Evolutionary conservation across 2,113 vertebrate species (phyloP).

Genomic region (Chiloscyllium plagiosum): DNA sequence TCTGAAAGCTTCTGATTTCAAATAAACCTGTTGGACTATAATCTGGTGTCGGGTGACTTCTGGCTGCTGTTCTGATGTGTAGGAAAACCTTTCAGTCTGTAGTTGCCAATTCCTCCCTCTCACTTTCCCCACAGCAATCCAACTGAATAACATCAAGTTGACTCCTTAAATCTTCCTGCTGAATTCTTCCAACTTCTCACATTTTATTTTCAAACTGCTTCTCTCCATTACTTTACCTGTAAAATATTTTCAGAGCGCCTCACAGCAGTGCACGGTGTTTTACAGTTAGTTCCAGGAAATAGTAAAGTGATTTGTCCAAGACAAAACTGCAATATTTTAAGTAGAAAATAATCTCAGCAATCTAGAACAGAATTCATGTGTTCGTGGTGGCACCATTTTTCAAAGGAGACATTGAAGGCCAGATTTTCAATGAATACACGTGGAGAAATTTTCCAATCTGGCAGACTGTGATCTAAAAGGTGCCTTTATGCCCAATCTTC

Average conservation of each 20-base stretch:
- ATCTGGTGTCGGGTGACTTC: too few species aligned
- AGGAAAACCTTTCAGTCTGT: neutral
- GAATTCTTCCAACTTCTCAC: neutral
- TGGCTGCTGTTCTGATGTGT: neutral
- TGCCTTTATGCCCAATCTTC: too few species aligned
- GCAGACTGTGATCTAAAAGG: too few species aligned
- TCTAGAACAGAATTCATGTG: neutral
- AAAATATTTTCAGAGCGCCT: neutral
- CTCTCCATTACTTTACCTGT: neutral
- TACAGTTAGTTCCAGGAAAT: neutral
- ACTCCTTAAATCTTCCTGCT: neutral
- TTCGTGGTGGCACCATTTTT: neutral
- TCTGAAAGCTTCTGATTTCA: too few species aligned
- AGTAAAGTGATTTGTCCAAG: neutral
- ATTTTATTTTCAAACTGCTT: too few species aligned
- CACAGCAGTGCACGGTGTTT: neutral
- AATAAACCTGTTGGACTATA: too few species aligned
- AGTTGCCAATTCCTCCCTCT: neutral
- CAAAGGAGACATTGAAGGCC: neutral
- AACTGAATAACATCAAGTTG: neutral
- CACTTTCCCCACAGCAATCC: neutral
- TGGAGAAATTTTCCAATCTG: too few species aligned
- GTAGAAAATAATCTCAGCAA: neutral
- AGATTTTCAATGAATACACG: too few species aligned
- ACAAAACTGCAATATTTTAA: neutral